Base-by-base conservation (phyloP, 2,888 invertebrate species). In the Cantharis nigra region DNA sequence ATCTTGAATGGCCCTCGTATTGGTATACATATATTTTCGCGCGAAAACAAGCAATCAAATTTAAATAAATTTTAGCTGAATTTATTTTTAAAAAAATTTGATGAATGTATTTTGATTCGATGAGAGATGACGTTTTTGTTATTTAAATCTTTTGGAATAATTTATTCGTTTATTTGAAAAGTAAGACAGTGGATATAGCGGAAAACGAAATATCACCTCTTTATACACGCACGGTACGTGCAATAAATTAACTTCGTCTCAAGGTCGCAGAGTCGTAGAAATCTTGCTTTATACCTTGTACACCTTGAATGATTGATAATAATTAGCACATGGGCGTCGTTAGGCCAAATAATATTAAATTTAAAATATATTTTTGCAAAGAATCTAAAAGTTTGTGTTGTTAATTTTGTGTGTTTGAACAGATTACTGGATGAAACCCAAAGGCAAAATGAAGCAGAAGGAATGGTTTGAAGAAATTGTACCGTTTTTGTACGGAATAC, bases 301-400 rank as follows among this genome's bases (percentile, higher is more conserved):
- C 83, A 83, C 83, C 84, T 84, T 84, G 84, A 84, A 83, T 84
- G 83, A 82, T 82, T 79, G 81, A 80, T 79, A 78, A 72, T 72
- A 28, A 77, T 67, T 26, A 67, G 23, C 65, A 67, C 65, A 67
- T 67, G 65, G n/a, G 65, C 65, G 65, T 14, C 65, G 65, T 23
- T n/a, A 7, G n/a, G n/a, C n/a, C n/a, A n/a, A 49, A 49, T 13
- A 4, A 30, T 13, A 33, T 33, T 33, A 4, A 3, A 10, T 30
- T 11, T 9, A 3, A 10, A 30, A 30, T 30, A 13, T n/a, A 1
- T 7, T 49, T 49, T 13, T 5, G 49, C 49, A n/a, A 49, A 49
- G n/a, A 0, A 1, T 49, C 4, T 3, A 13, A 4, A 49, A n/a
- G 7, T n/a, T 5, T n/a, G 49, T 49, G 2, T 49, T 49, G 2